Conservation (phyloP, 2,113 vertebrate species). For the Strix uralensis region DNA sequence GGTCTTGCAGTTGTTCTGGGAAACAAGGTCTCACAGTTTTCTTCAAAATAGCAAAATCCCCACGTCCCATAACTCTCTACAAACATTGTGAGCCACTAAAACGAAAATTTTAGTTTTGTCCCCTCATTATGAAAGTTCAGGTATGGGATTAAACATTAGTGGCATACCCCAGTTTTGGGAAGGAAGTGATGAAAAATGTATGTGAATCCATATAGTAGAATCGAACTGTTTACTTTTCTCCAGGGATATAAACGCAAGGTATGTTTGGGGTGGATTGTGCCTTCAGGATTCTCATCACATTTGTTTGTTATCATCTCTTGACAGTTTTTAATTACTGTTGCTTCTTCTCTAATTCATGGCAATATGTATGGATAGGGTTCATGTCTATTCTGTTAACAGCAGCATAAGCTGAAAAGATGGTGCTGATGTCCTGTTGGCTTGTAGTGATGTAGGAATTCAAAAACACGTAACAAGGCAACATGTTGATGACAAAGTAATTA, state of each 20-base stretch:
- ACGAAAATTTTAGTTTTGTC: neutral
- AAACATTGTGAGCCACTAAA: neutral
- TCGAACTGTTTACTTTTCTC: constrained; percentile 5
- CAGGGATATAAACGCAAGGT: neutral
- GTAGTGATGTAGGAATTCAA: neutral
- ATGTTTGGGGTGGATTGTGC: neutral
- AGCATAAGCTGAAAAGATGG: neutral
- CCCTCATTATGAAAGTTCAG: neutral
- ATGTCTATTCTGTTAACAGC: neutral
- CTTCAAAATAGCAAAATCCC: neutral
- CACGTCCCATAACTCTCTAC: neutral
- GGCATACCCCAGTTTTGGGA: neutral
- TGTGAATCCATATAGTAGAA: neutral
- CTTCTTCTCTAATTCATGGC: neutral
- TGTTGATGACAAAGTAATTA: neutral
- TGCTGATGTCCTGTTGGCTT: neutral
- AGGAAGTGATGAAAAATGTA: neutral
- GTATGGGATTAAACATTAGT: constrained; percentile 2
- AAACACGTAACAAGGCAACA: neutral
- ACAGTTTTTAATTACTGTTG: neutral
- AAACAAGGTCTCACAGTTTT: neutral
- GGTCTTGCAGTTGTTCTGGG: neutral
- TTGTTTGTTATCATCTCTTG: neutral
- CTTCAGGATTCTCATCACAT: neutral
- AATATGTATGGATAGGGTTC: neutral